These are phyloP conservation scores for Arrhamphus sclerolepis DNA, from an alignment of 2,797 vertebrate species.

Conservation along the genomic window DNA sequence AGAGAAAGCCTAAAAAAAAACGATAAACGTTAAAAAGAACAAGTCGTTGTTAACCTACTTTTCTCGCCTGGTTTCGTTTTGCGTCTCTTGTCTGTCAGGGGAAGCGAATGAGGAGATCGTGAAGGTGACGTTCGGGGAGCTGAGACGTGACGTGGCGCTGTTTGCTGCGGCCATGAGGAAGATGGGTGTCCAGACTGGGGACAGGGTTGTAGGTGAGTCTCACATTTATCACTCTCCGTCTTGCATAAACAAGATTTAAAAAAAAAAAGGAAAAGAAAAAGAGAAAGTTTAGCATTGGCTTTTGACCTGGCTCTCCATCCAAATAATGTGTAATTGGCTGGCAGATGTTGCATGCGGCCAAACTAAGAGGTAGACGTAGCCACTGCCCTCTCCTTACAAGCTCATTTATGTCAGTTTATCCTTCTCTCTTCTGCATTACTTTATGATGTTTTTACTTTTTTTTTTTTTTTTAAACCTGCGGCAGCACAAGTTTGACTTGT, in stretches of 20 bases:
- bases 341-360: neutral
- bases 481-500: neutral
- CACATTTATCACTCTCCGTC: neutral
- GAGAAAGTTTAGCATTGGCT: neutral
- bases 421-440: neutral
- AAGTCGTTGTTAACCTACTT: too few species aligned
- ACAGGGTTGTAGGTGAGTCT: conserved; percentile 92
- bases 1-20: neutral
- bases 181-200: conserved; percentile 89
- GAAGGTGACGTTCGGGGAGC: conserved; percentile 92
- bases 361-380: neutral
- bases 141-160: conserved; percentile 88
- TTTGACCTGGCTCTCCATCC: neutral
- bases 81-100: conserved; percentile 68
- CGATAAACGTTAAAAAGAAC: too few species aligned
- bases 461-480: neutral
- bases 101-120: conserved; percentile 90
- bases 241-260: neutral
- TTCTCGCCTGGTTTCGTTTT: neutral
- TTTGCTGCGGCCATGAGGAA: conserved; percentile 96
- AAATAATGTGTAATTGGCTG: neutral
- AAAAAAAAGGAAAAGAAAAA: too few species aligned
- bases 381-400: too few species aligned
- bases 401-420: too few species aligned
- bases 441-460: neutral